phyloP scores from a whole-genome alignment of 2,797 vertebrate genomes.

The Sebastes taczanowskii region DNA sequence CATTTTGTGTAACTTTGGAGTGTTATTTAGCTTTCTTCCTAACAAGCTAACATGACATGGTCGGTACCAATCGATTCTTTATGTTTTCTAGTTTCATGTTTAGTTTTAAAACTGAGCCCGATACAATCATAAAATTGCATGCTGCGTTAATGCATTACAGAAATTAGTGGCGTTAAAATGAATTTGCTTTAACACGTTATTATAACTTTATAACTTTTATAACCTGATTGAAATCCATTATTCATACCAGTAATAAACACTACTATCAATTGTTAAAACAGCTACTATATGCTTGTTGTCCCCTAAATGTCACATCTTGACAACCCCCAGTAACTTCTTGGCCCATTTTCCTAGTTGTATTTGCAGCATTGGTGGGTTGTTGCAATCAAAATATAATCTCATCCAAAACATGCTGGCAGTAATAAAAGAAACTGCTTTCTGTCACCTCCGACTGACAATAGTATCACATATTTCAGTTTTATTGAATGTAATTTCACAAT shows the following conservation, averaged over 20 bases:
- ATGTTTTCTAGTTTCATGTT: no score
- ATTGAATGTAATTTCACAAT: not conserved
- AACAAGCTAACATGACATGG: no score
- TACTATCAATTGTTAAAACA: not conserved
- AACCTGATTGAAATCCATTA: not conserved
- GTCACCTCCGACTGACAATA: not conserved
- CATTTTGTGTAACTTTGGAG: no score
- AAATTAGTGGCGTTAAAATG: no score
- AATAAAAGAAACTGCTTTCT: not conserved
- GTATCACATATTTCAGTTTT: not conserved
- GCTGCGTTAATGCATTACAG: no score
- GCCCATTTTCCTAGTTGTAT: not conserved
- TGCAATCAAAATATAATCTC: not conserved
- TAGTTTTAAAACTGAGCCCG: no score
- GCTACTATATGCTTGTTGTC: not conserved
- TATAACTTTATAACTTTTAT: no score
- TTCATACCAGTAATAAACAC: not conserved
- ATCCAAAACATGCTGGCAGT: not conserved
- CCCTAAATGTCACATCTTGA: not conserved
- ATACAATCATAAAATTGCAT: no score
- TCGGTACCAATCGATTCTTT: no score
- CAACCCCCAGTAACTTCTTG: not conserved
- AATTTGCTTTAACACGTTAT: no score
- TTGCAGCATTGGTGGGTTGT: not conserved
- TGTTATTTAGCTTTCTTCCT: no score